A percentile compares a stretch with the other conserved stretches of the same genome.
phyloP scores from a whole-genome alignment of 2,113 vertebrate species.

The Dryoscopus gambensis region DNA sequence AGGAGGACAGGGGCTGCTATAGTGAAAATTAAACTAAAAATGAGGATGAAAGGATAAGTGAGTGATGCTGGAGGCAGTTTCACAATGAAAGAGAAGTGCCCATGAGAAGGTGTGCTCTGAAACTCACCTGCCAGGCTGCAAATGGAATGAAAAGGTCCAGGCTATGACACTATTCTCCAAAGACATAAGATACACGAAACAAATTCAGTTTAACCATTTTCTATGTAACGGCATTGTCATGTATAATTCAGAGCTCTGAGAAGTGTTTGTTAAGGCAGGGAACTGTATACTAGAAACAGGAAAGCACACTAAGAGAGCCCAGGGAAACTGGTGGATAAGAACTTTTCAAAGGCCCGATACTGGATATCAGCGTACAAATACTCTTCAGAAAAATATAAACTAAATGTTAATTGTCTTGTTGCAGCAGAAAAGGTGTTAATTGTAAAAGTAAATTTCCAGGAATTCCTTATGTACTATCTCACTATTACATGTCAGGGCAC shows the following conservation, averaged over 20 bases:
- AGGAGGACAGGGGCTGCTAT: background rate
- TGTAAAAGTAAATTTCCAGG: background rate
- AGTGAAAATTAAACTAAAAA: background rate
- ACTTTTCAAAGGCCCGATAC: background rate
- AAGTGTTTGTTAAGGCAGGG: slow-evolving; percentile 10
- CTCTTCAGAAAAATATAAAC: slow-evolving; percentile 39
- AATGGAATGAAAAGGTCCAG: background rate
- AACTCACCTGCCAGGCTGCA: background rate
- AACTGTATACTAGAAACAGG: background rate
- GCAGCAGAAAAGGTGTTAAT: background rate
- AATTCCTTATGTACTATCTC: background rate
- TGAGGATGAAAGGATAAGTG: background rate
- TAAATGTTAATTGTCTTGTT: background rate
- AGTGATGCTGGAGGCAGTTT: background rate
- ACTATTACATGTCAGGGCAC: background rate
- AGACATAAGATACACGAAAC: fast-evolving
- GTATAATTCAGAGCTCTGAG: background rate
- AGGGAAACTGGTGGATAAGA: background rate
- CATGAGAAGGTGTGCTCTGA: background rate
- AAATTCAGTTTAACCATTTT: background rate
- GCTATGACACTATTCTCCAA: background rate
- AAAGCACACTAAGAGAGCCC: slow-evolving; percentile 12
- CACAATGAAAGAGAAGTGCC: background rate
- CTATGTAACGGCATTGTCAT: background rate
- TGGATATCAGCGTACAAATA: background rate